A percentile compares a stretch with the other conserved stretches of the same genome.
phyloP scores from a whole-genome alignment of 2,113 vertebrate species.

The Dromaius novaehollandiae region DNA sequence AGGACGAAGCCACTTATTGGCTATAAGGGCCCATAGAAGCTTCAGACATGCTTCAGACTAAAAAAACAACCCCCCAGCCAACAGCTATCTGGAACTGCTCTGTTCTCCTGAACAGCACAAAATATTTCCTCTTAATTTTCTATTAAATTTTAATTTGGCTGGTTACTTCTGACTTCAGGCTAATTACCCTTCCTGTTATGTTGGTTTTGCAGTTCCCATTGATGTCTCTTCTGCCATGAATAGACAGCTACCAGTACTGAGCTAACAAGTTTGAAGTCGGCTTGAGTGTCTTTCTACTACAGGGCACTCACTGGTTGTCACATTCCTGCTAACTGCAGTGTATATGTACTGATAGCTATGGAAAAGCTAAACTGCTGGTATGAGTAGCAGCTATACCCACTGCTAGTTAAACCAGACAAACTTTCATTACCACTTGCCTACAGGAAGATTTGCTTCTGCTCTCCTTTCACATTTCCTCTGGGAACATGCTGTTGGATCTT shows the following conservation, averaged over 20 bases:
- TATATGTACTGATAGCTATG: constrained; percentile 35
- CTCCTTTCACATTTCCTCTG: neutral
- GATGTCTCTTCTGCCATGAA: neutral
- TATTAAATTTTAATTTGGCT: neutral
- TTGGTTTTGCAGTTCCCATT: neutral
- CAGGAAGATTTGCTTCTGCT: neutral
- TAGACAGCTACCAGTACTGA: neutral
- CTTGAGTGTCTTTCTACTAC: constrained; percentile 23
- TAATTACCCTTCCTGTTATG: neutral
- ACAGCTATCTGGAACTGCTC: neutral
- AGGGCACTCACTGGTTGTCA: constrained; percentile 33
- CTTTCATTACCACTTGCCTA: constrained; percentile 9
- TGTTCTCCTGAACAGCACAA: neutral
- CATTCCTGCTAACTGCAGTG: constrained; percentile 10
- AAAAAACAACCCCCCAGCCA: neutral
- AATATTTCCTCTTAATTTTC: neutral
- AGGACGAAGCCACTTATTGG: neutral
- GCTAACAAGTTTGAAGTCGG: neutral
- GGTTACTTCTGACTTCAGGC: neutral
- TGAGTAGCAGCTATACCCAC: constrained; percentile 23
- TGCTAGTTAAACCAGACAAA: constrained; percentile 6
- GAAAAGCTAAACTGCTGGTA: constrained; percentile 45
- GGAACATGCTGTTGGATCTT: neutral
- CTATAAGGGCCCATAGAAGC: neutral
- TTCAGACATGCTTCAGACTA: neutral